Evolutionary conservation across 2,888 invertebrate genomes (phyloP).

Genomic region (Amphipyra berbera): DNA sequence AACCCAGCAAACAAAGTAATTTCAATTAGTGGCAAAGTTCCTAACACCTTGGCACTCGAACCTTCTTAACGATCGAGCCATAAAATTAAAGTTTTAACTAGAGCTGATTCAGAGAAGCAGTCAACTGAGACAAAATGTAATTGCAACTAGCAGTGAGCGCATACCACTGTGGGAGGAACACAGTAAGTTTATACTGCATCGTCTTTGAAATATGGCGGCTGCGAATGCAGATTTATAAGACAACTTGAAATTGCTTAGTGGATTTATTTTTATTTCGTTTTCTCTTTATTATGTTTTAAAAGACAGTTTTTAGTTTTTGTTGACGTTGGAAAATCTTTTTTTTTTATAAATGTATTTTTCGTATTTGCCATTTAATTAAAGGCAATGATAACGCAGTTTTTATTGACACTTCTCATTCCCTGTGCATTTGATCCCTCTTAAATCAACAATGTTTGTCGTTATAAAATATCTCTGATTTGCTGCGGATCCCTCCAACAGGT

Average conservation of each 20-base stretch:
- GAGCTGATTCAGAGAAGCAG: slow-evolving; percentile 53
- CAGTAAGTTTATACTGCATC: slow-evolving; percentile 9
- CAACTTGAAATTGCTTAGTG: slow-evolving; percentile 6
- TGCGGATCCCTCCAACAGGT: no score
- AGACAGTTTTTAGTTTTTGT: neutral
- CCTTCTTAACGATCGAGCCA: slow-evolving; percentile 43
- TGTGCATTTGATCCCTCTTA: no score
- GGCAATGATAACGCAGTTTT: no score
- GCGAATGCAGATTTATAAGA: slow-evolving; percentile 11
- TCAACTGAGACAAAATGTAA: slow-evolving; percentile 51
- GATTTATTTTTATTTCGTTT: neutral
- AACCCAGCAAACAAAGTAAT: slow-evolving; percentile 41
- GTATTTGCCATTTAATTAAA: no score
- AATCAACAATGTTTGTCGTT: no score
- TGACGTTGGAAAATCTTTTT: neutral
- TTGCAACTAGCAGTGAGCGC: slow-evolving; percentile 47
- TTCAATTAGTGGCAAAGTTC: slow-evolving; percentile 51
- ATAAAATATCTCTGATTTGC: no score
- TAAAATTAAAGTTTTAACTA: slow-evolving; percentile 60
- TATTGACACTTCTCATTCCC: no score
- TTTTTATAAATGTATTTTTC: no score
- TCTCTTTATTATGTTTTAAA: neutral
- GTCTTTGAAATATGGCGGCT: slow-evolving; percentile 1
- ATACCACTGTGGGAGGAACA: slow-evolving; percentile 16
- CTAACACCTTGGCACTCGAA: slow-evolving; percentile 31